Evolutionary conservation across 2,797 vertebrate species (phyloP), one percentile per base, ranked within the genome.

Genomic region (Tinamus major): DNA sequence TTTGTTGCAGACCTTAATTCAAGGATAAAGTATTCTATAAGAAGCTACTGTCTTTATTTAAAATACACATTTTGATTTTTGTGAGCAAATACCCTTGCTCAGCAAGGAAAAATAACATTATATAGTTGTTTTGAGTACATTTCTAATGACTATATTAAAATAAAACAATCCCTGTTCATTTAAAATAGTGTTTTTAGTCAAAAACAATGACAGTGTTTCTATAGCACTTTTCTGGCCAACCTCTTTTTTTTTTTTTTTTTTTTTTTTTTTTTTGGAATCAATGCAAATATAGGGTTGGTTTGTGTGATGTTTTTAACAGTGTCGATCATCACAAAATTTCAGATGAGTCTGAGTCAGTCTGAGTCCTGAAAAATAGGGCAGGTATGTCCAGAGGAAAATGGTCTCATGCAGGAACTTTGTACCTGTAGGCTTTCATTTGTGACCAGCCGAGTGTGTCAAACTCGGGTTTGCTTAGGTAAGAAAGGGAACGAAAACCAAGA

Each of bases 401-500:
- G 37, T 20, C 51, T 80, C 19, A 33, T 75, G 76, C n/a, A 87
- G 49, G 55, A 58, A 23, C 27, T 93, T 62, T 53, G 41, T 77
- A 90, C 75, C 88, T 53, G 21, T 55, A 72, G 79, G 58, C 78
- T 82, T 89, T 93, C 49, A 31, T 71, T 80, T 85, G n/a, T 85
- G 85, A 72, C 49, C 74, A 85, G 1, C 53, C 58, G 29, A 91
- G 85, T 75, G 26, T 90, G 59, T 91, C 59, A 83, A 85, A 82
- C 68, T 75, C 53, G 69, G 68, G 72, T 85, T 92, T 83, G 64
- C 74, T 84, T 92, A 81, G 84, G 42, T 92, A 62, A 64, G 72
- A 80, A 78, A n/a, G 18, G 49, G 35, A 71, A 41, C 53, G 62
- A 44, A 49, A 90, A 63, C n/a, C 63, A 64, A 76, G 79, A 80